These are phyloP conservation scores for Lampris megalopsis DNA, from an alignment of 2,113 vertebrate genomes.

Conservation along the genomic window DNA sequence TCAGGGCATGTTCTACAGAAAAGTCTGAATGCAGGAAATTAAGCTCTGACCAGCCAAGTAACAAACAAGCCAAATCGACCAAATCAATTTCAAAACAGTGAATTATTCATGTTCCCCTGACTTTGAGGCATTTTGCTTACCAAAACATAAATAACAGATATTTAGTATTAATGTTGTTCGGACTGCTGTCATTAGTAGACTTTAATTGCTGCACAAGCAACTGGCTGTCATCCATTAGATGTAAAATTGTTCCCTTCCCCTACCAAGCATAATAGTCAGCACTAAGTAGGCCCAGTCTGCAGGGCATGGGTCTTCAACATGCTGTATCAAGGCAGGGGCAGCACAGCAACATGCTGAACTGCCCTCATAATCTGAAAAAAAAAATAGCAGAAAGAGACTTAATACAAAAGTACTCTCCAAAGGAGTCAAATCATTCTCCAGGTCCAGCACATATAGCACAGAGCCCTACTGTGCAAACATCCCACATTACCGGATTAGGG, in stretches of 20 bases:
- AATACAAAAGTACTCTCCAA: conserved; percentile 45
- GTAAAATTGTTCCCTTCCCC: conserved; percentile 44
- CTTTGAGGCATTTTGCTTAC: conserved; percentile 53
- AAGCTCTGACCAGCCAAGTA: conserved; percentile 20
- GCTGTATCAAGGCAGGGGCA: conserved; percentile 9
- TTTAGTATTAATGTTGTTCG: conserved; percentile 21
- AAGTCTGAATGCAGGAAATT: conserved; percentile 37
- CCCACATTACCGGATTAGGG: conserved; percentile 16
- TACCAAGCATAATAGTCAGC: conserved; percentile 61
- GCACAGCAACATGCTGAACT: conserved; percentile 30
- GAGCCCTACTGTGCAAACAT: conserved; percentile 30
- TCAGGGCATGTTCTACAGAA: conserved; percentile 38
- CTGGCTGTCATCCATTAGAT: conserved; percentile 49
- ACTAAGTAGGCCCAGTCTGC: conserved; percentile 60
- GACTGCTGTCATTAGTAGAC: conserved; percentile 42
- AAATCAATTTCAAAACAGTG: conserved; percentile 40
- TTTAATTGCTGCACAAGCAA: conserved; percentile 32
- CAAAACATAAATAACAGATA: conserved; percentile 45
- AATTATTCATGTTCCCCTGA: conserved; percentile 59
- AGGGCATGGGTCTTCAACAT: conserved; percentile 51
- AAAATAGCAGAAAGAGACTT: neutral
- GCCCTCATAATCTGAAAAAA: conserved; percentile 21
- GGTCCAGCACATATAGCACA: conserved; percentile 39
- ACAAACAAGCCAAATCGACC: conserved; percentile 40
- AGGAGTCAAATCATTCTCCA: conserved; percentile 48